phyloP scores from a whole-genome alignment of 2,888 invertebrate genomes.

The Drosophila engyochracea region DNA sequence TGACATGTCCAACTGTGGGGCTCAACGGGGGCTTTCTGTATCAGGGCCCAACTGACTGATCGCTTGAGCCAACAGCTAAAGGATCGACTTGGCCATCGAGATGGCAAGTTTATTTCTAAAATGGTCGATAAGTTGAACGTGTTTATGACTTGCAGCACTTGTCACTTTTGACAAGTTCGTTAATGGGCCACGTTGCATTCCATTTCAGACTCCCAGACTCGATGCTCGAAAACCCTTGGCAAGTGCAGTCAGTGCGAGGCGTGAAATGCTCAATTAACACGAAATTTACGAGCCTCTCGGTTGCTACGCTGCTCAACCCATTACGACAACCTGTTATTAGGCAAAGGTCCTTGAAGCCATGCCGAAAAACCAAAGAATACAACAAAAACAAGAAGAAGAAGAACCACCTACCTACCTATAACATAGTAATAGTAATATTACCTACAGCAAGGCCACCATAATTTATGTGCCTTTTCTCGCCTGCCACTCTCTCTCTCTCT shows the following conservation, averaged over 20 bases:
- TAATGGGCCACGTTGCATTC: conserved; percentile 63
- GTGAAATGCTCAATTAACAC: conserved; percentile 83
- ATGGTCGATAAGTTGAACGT: conserved; percentile 73
- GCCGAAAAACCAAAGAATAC: conserved; percentile 10
- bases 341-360: conserved; percentile 70
- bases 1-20: conserved; percentile 45
- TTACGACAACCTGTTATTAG: conserved; percentile 66
- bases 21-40: conserved; percentile 40
- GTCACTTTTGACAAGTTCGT: conserved; percentile 82
- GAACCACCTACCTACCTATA: neutral
- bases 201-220: conserved; percentile 12
- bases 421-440: conserved; percentile 9
- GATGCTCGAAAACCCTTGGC: neutral
- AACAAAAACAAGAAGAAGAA: neutral
- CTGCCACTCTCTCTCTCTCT: conserved; percentile 8
- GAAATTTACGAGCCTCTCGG: conserved; percentile 78
- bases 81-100: conserved; percentile 50
- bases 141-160: conserved; percentile 80
- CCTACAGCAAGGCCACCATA: conserved; percentile 59
- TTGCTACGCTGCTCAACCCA: conserved; percentile 57
- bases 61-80: conserved; percentile 24
- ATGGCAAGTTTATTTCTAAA: conserved; percentile 51
- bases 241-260: conserved; percentile 68
- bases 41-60: conserved; percentile 9
- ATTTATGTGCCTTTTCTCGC: conserved; percentile 67